Base-by-base conservation (phyloP, 2,113 vertebrate genomes). In the Oreotrochilus melanogaster region DNA sequence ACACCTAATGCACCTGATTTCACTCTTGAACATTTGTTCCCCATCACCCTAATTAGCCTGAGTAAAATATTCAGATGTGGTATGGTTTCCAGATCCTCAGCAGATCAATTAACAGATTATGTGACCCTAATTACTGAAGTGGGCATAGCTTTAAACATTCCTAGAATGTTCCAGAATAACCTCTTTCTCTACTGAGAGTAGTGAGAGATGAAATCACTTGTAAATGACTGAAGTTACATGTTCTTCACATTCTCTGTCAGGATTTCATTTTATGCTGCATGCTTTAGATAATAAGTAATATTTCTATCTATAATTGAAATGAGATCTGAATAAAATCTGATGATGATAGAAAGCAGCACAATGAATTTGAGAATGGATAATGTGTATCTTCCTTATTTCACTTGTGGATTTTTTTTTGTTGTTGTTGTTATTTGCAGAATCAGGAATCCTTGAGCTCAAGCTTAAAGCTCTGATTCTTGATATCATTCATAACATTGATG, bases 391-490 rank as follows among this genome's bases (percentile, higher is more conserved):
- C 30, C 33, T 80, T 83, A 39, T 14, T 65, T 56, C 3, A 19
- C 14, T 39, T 76, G 75, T 76, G 60, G 60, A 65, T 69, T 90
- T 51, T 1, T 23, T 43, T 70, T 60, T 25, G n/a, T 24, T 50
- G 22, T 24, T 23, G 8, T 91, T 54, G 9, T 92, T 88, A 51
- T 97, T 48, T 95, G 42, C 91, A 99, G 99, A 99, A 86, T 98
- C 98, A 14, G 98, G 97, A 58, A 97, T 99, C 88, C 96, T 99
- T 91, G 98, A 99, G 88, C 96, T 99, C 92, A 99, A 99, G 92
- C 98, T 99, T 85, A 99, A 99, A 97, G 98, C 99, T 53, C 97
- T 99, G 76, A 99, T 99, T 96, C 98, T 99, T 95, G 99, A 99
- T 91, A 98, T 99, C 57, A 99, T 99, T 97, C 99, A 99, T 96